These are phyloP conservation scores for Diceros bicornis DNA, from an alignment of 2,797 vertebrate species.

Conservation along the genomic window DNA sequence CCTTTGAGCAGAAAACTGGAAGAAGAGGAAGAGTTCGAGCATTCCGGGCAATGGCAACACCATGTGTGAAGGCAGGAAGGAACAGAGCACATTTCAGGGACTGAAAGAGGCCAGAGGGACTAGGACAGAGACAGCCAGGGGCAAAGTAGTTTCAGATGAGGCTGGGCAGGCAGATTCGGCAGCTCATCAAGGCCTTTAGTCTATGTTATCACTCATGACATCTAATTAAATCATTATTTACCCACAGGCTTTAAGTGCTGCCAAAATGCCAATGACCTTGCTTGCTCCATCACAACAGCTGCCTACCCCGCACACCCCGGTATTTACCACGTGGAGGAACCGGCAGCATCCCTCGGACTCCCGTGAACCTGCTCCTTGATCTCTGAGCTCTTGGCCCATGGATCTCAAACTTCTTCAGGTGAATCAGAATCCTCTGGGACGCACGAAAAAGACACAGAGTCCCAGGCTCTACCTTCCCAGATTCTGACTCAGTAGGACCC, in stretches of 20 bases:
- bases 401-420: not conserved
- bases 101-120: not conserved
- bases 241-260: not conserved
- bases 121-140: not conserved
- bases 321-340: not conserved
- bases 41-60: not conserved
- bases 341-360: not conserved
- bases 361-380: not conserved
- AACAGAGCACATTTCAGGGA: not conserved
- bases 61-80: not conserved
- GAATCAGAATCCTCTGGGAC: not conserved
- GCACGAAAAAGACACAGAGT: not conserved
- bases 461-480: not conserved
- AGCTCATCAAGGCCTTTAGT: not conserved
- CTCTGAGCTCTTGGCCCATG: not conserved
- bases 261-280: not conserved
- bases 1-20: constrained; percentile 37
- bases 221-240: not conserved
- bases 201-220: not conserved
- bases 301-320: not conserved
- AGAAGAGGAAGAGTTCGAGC: not conserved
- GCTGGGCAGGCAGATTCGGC: not conserved
- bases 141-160: not conserved
- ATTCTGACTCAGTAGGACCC: not conserved
- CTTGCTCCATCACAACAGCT: not conserved